Evolutionary conservation across 2,888 invertebrate species (phyloP).

Genomic region (Lamellibrachia satsuma): DNA sequence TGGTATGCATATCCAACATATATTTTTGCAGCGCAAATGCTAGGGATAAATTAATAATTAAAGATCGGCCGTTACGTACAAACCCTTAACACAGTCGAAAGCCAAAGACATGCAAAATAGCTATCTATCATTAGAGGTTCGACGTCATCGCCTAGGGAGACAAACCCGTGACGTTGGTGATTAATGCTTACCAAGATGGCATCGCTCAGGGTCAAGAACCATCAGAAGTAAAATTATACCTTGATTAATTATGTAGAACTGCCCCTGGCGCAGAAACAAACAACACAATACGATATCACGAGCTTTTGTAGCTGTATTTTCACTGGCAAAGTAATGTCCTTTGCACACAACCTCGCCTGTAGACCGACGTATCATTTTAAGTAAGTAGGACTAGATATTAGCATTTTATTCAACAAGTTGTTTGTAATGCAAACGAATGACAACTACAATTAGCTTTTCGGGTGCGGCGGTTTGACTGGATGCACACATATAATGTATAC

Average conservation of each 20-base stretch:
- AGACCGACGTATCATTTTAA: neutral
- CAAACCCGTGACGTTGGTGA: neutral
- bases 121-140: neutral
- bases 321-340: too few relatives aligned
- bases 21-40: too few relatives aligned
- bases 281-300: neutral
- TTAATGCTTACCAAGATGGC: neutral
- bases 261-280: neutral
- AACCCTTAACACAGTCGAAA: neutral
- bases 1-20: too few relatives aligned
- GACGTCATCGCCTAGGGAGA: neutral
- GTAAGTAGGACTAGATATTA: neutral
- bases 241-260: neutral
- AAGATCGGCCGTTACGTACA: too few relatives aligned
- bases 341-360: neutral
- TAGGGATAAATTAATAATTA: too few relatives aligned
- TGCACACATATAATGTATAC: neutral
- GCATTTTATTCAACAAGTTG: neutral
- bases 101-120: neutral
- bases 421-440: neutral
- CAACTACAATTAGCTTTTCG: neutral
- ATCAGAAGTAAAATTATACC: neutral
- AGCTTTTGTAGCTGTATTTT: neutral
- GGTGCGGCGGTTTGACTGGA: neutral
- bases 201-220: neutral